Conservation (phyloP, 1,140 invertebrate species). For the Drosophila tristis region DNA sequence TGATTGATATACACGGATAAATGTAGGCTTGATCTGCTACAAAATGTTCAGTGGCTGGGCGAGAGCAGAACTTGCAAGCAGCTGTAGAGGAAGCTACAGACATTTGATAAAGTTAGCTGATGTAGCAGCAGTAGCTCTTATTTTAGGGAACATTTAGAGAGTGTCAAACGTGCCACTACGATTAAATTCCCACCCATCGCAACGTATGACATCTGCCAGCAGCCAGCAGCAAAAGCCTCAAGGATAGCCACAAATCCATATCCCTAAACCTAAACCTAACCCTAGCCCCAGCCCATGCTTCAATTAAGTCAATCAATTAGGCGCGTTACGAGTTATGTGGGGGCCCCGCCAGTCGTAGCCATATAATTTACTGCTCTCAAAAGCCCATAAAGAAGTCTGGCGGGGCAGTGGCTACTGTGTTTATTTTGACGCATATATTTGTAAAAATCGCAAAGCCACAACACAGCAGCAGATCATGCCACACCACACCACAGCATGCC, state of each 20-base stretch:
- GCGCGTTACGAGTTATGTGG: slow-evolving; percentile 27
- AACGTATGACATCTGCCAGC: background rate
- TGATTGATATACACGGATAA: no score
- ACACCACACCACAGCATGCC: slow-evolving; percentile 25
- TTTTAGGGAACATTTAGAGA: no score
- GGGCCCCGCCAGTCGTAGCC: slow-evolving; percentile 27
- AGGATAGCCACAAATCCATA: slow-evolving; percentile 4
- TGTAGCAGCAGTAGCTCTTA: no score
- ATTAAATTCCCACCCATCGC: no score
- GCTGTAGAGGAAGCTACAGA: no score
- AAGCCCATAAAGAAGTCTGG: slow-evolving; percentile 50
- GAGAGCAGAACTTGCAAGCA: no score
- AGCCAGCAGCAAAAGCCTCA: background rate
- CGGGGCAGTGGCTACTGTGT: slow-evolving; percentile 59
- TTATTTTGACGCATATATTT: slow-evolving; percentile 66
- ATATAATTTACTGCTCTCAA: slow-evolving; percentile 60
- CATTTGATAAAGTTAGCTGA: no score
- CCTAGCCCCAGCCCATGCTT: slow-evolving; percentile 10
- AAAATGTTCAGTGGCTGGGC: no score
- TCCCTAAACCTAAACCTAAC: slow-evolving; percentile 2
- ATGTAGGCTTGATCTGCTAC: no score
- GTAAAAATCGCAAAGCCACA: slow-evolving; percentile 36
- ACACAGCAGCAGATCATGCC: slow-evolving; percentile 14
- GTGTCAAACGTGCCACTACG: no score
- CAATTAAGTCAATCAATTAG: slow-evolving; percentile 58